These are phyloP conservation scores for Hydractinia symbiolongicarpus DNA, from an alignment of 30 jellyfish, hydroid and myxozoan species.

Conservation along the genomic window DNA sequence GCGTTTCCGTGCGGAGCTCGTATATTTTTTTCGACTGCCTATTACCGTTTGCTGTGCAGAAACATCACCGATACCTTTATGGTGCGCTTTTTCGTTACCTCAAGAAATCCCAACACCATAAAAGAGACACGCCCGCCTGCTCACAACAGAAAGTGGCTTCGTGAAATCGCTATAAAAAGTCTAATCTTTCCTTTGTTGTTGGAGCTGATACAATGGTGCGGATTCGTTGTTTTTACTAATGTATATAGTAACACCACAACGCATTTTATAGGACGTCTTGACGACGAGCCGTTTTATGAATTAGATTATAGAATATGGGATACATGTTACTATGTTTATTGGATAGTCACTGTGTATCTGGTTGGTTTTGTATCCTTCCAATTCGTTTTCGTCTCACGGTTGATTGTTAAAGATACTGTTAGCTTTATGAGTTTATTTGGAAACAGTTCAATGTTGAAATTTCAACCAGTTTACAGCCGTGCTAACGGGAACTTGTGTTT, in stretches of 20 bases:
- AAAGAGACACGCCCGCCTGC: conserved; percentile 4
- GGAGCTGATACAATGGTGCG: conserved; percentile 65
- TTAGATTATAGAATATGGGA: conserved; percentile 40
- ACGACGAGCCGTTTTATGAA: background rate
- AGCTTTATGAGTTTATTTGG: conserved; percentile 59
- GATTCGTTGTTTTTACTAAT: conserved; percentile 20
- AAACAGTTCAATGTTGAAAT: conserved; percentile 41
- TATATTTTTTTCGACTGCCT: conserved; percentile 48
- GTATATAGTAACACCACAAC: background rate
- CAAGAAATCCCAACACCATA: conserved; percentile 10
- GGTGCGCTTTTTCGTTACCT: conserved; percentile 55
- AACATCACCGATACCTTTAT: conserved; percentile 39
- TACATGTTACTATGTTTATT: conserved; percentile 21
- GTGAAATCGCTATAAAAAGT: conserved; percentile 46
- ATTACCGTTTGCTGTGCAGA: conserved; percentile 49
- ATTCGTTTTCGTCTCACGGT: conserved; percentile 41
- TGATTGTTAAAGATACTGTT: conserved; percentile 55
- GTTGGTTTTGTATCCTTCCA: conserved; percentile 70
- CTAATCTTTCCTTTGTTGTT: conserved; percentile 46
- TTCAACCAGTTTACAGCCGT: conserved; percentile 1
- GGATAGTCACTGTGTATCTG: conserved; percentile 57
- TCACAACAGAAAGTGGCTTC: conserved; percentile 58
- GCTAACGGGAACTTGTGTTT: background rate
- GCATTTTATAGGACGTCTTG: conserved; percentile 26
- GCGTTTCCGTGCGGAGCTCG: conserved; percentile 39